Conservation (phyloP, 1,140 invertebrate genomes). For the Sarcophaga bullata region DNA sequence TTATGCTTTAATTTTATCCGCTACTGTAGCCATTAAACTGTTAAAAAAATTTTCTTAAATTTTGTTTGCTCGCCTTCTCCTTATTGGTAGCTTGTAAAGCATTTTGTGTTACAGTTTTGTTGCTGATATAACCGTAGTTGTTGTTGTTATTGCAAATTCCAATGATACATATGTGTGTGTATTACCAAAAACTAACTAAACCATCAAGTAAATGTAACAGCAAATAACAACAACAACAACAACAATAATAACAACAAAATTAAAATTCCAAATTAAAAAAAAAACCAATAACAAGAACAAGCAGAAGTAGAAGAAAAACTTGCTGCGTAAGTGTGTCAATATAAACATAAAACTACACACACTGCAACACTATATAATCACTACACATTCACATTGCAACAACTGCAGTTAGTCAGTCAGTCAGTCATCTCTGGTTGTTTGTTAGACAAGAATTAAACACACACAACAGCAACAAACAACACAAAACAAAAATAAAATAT, state of each 20-base stretch:
- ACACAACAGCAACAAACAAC: not conserved
- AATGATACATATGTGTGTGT: not conserved
- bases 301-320: not conserved
- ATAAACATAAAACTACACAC: not conserved
- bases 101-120: not conserved
- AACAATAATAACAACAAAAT: not conserved
- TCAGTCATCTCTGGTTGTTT: not conserved
- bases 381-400: no score
- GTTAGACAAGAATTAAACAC: not conserved
- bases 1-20: no score
- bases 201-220: not conserved
- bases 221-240: not conserved
- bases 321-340: conserved; percentile 23
- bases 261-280: not conserved
- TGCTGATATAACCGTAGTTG: not conserved
- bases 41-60: no score
- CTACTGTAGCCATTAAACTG: no score
- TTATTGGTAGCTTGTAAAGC: no score
- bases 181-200: not conserved
- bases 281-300: not conserved
- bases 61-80: no score
- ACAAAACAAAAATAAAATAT: not conserved
- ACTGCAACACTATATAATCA: not conserved
- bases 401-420: no score
- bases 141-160: not conserved